Evolutionary conservation across 2,113 vertebrate genomes (phyloP), one percentile per base, ranked within the genome.

Genomic region (Centropristis striata): DNA sequence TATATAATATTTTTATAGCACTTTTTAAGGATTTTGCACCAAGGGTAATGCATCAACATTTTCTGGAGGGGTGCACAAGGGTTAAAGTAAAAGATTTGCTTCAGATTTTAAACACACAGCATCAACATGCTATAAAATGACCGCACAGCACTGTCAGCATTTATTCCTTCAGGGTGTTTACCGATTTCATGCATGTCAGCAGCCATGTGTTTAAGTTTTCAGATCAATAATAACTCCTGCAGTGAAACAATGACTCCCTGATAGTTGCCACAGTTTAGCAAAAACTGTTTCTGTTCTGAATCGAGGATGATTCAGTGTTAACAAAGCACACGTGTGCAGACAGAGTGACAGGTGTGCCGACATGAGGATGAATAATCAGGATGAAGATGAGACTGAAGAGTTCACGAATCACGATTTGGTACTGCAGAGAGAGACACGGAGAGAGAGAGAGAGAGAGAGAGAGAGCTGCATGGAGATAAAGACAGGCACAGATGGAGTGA

Each of bases 401-500:
- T 67, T 70, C 69, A 46, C 21, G 10, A 63, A 66, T 63, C 23
- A 12, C 44, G 13, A 59, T 63, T 75, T n/a, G 53, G 44, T 41
- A 42, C 14, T 25, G 50, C 44, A 49, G 39, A 23, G 49, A 51
- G 59, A 79, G 21, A 49, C 1, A 53, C 1, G 20, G 75, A 53
- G n/a, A 23, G n/a, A 27, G 51, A 14, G 20, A 11, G 21, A 53
- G 8, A 11, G 50, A 23, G 0, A 44, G 61, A 59, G 42, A 60
- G 81, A 71, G 49, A 74, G 66, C 59, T 25, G 55, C 16, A n/a
- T 11, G 61, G 59, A 80, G 90, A 86, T 74, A 51, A 74, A 77
- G 58, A 78, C 41, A 83, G 63, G 76, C 71, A 84, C 91, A 93
- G 93, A 94, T 92, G 92, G 94, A 88, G 78, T 57, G 92, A 90